Evolutionary conservation across 2,888 invertebrate species (phyloP).

Genomic region (Oasisia sp.): DNA sequence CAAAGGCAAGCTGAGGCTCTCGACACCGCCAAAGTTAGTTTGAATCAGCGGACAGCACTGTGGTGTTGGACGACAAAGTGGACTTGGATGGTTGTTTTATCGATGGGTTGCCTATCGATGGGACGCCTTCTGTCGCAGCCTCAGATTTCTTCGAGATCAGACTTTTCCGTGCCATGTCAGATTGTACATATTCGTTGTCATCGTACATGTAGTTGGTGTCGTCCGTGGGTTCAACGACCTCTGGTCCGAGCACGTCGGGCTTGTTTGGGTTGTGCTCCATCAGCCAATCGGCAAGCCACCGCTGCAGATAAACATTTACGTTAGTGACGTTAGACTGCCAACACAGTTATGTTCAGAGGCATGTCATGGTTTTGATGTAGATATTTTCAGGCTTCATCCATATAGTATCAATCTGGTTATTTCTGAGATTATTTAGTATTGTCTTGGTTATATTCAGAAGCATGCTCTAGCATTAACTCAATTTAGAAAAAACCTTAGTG

Average conservation of each 20-base stretch:
- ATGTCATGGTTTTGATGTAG: background rate
- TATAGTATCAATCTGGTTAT: background rate
- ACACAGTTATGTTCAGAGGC: background rate
- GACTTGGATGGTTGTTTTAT: background rate
- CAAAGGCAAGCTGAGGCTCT: background rate
- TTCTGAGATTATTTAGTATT: too few species aligned
- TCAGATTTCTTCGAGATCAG: background rate
- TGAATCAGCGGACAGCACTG: background rate
- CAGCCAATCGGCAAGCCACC: slow-evolving; percentile 83
- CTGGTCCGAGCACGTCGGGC: slow-evolving; percentile 61
- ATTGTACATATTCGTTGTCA: background rate
- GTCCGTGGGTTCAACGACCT: background rate
- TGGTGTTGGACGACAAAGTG: background rate
- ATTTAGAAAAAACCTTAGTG: too few species aligned
- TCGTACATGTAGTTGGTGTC: background rate
- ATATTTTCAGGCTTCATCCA: background rate
- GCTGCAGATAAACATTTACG: slow-evolving; percentile 47
- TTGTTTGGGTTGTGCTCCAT: slow-evolving; percentile 80
- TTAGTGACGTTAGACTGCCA: background rate
- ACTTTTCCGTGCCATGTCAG: background rate
- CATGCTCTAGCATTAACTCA: too few species aligned
- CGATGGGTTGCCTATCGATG: background rate
- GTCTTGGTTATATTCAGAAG: too few species aligned
- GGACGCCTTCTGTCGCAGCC: background rate
- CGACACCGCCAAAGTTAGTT: background rate